Base-by-base conservation (phyloP, 2,797 vertebrate species). In the Sebastes steindachneri region DNA sequence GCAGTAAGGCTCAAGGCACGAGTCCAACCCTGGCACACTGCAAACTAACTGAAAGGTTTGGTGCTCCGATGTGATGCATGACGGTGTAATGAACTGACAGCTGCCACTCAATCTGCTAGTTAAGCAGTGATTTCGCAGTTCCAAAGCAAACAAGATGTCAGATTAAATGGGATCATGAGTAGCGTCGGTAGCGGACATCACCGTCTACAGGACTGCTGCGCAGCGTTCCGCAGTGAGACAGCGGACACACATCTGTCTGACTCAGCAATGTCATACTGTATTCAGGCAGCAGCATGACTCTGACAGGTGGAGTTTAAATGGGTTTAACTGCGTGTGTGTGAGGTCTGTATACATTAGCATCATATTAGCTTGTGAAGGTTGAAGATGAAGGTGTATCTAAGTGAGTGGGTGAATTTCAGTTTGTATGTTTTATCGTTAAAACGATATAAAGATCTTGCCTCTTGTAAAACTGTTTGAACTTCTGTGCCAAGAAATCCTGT, bases 131-230 rank as follows among this genome's bases (percentile, higher is more conserved):
- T 71, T 8, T 53, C 17, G 60, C 48, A 12, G 41, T 51, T 35
- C 51, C 41, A 84, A 68, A 63, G 59, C 45, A 82, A 89, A 87
- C 80, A 64, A 67, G 69, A 76, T 55, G 79, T 90, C 89, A 85
- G 73, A 82, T 81, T 72, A 70, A 80, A 77, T 65, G n/a, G 73
- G 71, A 75, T 83, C 82, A 60, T 51, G 17, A 21, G 76, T 3
- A 5, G 15, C 29, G 79, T 41, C 33, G 7, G 60, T 25, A 23
- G 31, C 64, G 9, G 68, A 71, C 64, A 31, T 64, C 23, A 17
- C 64, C 19, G 17, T 73, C 55, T 65, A 17, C 69, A 68, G 60
- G 66, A 72, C 66, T 37, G 72, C 63, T 48, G 74, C 1, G 3
- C 23, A 25, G 66, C 53, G 21, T 58, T 35, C 55, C n/a, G 15